phyloP scores from a whole-genome alignment of 2,888 invertebrate genomes.

The Malthinus flaveolus region DNA sequence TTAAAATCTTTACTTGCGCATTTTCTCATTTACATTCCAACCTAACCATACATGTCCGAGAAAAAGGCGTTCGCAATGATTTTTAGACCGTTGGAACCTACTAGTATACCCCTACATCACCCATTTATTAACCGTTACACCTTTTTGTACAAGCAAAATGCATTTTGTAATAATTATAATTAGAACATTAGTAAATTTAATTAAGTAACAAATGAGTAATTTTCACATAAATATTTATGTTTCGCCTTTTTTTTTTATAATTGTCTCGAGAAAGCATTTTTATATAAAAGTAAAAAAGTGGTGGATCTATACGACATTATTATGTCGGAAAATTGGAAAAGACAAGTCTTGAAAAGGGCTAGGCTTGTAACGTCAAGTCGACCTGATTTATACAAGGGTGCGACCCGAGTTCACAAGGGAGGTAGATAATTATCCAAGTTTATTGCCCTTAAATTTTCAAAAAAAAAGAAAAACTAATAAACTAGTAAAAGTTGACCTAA shows the following conservation, averaged over 20 bases:
- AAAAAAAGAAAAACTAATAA: too few species aligned
- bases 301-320: not conserved
- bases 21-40: too few species aligned
- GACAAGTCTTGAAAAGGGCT: conserved; percentile 6
- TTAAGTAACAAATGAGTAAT: too few species aligned
- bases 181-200: not conserved
- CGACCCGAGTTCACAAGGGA: conserved; percentile 3
- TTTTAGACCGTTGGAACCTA: not conserved
- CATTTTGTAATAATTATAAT: not conserved
- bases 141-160: not conserved
- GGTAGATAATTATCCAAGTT: conserved; percentile 8
- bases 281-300: too few species aligned
- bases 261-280: too few species aligned
- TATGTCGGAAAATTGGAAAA: conserved; percentile 11
- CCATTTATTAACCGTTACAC: not conserved
- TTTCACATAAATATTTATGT: too few species aligned
- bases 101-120: not conserved
- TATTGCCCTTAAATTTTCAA: conserved; percentile 6
- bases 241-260: too few species aligned
- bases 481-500: too few species aligned
- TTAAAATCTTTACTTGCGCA: too few species aligned
- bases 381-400: conserved; percentile 12
- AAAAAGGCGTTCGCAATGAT: not conserved
- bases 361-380: conserved; percentile 5
- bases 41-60: too few species aligned